phyloP scores from a whole-genome alignment of 2,888 invertebrate genomes.

The Erpobdella octoculata region DNA sequence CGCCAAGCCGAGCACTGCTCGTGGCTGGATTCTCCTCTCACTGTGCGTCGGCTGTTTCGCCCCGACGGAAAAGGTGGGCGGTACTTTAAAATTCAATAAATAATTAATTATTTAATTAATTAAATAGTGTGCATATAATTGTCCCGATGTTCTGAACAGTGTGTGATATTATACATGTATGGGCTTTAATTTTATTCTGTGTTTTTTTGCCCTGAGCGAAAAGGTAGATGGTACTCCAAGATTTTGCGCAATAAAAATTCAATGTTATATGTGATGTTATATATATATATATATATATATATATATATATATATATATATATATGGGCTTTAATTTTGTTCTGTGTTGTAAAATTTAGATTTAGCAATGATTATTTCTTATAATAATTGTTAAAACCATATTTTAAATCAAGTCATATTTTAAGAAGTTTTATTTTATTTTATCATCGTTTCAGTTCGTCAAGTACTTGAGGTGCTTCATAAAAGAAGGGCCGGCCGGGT shows the following conservation, averaged over 20 bases:
- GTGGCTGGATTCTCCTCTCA: slow-evolving; percentile 95
- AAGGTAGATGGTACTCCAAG: no score
- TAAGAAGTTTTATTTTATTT: not conserved
- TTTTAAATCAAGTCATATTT: no score
- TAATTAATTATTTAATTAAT: no score
- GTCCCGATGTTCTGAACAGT: slow-evolving; percentile 10
- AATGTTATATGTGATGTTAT: no score
- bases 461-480: slow-evolving; percentile 93
- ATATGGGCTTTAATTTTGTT: not conserved
- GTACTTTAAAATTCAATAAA: not conserved
- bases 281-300: no score
- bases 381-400: no score
- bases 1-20: slow-evolving; percentile 87
- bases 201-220: no score
- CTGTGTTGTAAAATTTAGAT: not conserved
- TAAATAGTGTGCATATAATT: not conserved
- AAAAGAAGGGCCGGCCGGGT: slow-evolving; percentile 91
- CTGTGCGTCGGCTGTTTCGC: slow-evolving; percentile 98
- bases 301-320: slow-evolving; percentile 13
- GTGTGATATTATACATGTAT: no score
- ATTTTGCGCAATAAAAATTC: no score
- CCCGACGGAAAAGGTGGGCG: slow-evolving; percentile 68
- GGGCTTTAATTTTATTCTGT: no score
- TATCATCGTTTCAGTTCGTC: slow-evolving; percentile 75
- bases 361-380: no score